These are phyloP conservation scores for Cantharis rustica DNA, from an alignment of 2,888 invertebrate genomes.

Conservation along the genomic window DNA sequence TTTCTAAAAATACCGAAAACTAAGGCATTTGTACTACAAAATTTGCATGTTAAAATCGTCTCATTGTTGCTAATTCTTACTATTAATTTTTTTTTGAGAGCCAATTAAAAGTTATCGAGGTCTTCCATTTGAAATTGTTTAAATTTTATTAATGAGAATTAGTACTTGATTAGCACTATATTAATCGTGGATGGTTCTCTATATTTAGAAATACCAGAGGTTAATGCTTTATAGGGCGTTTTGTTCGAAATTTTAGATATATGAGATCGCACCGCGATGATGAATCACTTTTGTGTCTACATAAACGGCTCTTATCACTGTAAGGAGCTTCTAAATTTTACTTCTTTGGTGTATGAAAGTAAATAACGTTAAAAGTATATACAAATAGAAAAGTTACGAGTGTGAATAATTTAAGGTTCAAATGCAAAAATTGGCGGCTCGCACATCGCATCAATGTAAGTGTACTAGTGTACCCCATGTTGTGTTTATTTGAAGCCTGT, in stretches of 20 bases:
- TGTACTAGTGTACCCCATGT: neutral
- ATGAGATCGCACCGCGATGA: constrained; percentile 32
- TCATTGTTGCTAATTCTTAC: neutral
- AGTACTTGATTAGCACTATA: neutral
- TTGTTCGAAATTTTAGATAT: constrained; percentile 25
- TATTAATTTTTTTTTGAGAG: neutral
- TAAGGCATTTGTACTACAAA: constrained; percentile 39
- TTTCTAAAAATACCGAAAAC: constrained; percentile 34
- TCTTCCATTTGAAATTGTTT: neutral
- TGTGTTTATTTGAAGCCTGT: neutral
- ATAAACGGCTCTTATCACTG: constrained; percentile 20
- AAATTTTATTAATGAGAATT: neutral
- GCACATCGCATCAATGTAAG: neutral
- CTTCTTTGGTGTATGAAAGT: constrained; percentile 42
- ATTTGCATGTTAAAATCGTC: constrained; percentile 30
- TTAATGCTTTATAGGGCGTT: neutral
- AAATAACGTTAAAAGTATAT: constrained; percentile 22
- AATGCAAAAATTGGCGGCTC: neutral
- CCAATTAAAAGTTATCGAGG: neutral
- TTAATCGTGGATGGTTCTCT: neutral
- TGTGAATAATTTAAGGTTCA: neutral
- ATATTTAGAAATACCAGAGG: neutral
- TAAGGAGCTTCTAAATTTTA: constrained; percentile 37
- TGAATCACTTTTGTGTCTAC: constrained; percentile 16
- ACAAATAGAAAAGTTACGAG: constrained; percentile 20